Percentiles rank a stretch among this genome's conserved stretches.
phyloP scores from a whole-genome alignment of 2,888 invertebrate species.

The Tholera decimalis region DNA sequence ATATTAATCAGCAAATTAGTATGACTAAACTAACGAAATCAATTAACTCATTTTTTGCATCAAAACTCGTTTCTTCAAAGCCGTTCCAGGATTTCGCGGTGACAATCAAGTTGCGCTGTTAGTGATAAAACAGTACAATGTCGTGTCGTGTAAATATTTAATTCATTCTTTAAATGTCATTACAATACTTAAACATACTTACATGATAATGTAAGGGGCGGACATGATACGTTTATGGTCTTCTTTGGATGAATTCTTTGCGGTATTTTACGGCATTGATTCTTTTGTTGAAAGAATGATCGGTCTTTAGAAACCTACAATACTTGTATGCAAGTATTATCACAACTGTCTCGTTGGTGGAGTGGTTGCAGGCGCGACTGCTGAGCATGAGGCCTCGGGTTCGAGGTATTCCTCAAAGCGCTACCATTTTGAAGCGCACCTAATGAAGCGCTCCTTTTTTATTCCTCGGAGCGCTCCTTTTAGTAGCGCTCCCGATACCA shows the following conservation, averaged over 20 bases:
- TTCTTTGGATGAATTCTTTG: constrained; percentile 53
- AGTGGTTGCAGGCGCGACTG: too few relatives aligned
- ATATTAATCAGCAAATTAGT: constrained; percentile 89
- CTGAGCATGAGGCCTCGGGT: too few relatives aligned
- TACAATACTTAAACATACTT: constrained; percentile 64
- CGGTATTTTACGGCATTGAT: constrained; percentile 52
- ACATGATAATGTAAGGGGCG: constrained; percentile 53
- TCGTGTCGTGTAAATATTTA: constrained; percentile 72
- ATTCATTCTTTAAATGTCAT: constrained; percentile 73
- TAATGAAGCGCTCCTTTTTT: too few relatives aligned
- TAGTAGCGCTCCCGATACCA: too few relatives aligned
- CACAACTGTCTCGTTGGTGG: too few relatives aligned
- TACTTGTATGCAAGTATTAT: constrained; percentile 25
- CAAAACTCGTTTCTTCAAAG: constrained; percentile 77
- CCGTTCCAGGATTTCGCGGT: constrained; percentile 76
- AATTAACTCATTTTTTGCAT: constrained; percentile 83
- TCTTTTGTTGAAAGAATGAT: constrained; percentile 26
- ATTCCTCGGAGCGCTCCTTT: too few relatives aligned
- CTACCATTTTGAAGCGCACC: too few relatives aligned
- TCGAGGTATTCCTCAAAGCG: too few relatives aligned
- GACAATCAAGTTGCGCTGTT: constrained; percentile 68
- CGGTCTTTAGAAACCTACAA: neutral
- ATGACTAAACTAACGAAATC: constrained; percentile 88
- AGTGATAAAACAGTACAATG: constrained; percentile 67
- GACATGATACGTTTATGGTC: constrained; percentile 50